Conservation (phyloP, 2,797 vertebrate species). For the Macrochelys suwanniensis region DNA sequence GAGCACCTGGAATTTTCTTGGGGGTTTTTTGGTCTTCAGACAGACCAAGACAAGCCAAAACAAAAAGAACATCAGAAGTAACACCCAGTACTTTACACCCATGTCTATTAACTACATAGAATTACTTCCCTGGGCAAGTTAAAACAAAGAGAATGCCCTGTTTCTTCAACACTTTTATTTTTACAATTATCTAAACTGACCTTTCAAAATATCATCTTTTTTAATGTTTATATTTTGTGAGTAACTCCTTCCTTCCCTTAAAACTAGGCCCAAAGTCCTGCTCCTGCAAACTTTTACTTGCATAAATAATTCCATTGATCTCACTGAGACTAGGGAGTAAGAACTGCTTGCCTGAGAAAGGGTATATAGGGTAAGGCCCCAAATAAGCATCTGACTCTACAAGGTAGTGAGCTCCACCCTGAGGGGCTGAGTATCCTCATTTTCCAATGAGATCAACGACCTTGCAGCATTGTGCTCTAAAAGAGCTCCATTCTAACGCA, state of each 20-base stretch:
- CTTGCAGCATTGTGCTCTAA: background rate
- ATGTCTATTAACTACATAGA: background rate
- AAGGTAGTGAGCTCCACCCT: fast-evolving
- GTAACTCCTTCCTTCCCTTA: background rate
- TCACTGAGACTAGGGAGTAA: background rate
- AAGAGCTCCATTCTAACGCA: fast-evolving
- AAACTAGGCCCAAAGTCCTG: background rate
- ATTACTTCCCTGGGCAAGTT: background rate
- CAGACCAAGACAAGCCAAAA: background rate
- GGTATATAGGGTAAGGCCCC: background rate
- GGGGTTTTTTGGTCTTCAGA: background rate
- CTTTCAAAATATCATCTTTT: background rate
- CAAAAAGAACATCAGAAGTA: conserved; percentile 6
- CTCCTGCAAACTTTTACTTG: background rate
- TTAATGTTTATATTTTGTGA: background rate
- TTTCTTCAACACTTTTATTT: background rate
- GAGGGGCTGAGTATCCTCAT: background rate
- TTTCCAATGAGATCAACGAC: background rate
- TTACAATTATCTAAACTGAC: background rate
- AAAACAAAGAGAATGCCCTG: background rate
- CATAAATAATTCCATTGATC: background rate
- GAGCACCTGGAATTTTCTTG: background rate
- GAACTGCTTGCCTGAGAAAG: background rate
- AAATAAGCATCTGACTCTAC: fast-evolving
- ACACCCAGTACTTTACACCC: conserved; percentile 1